phyloP scores from a whole-genome alignment of 1,140 invertebrate species.

The Philotrypesis tridentata region DNA sequence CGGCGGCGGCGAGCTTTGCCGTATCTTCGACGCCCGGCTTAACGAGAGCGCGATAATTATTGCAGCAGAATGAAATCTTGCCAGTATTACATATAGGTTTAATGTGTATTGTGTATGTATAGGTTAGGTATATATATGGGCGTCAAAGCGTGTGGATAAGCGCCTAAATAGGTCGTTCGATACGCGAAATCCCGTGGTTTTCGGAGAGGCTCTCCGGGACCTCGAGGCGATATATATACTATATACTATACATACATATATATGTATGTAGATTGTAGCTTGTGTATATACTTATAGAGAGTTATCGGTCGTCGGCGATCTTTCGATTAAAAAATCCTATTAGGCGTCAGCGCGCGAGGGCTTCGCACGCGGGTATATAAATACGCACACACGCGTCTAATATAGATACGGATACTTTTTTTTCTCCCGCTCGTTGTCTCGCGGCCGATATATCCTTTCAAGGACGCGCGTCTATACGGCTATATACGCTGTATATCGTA shows the following conservation, averaged over 20 bases:
- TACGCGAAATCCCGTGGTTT: not conserved
- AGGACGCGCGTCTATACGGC: not conserved
- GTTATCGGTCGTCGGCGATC: slow-evolving; percentile 35
- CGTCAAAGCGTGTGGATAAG: not conserved
- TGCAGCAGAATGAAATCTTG: too few species aligned
- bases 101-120: too few species aligned
- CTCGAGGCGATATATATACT: not conserved
- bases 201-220: not conserved
- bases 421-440: too few species aligned
- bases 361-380: not conserved
- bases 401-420: too few species aligned
- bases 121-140: too few species aligned
- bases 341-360: slow-evolving; percentile 15
- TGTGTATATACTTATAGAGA: too few species aligned
- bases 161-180: not conserved
- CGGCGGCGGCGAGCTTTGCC: too few species aligned
- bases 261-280: too few species aligned
- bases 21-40: not conserved
- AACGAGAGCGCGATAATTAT: slow-evolving; percentile 21
- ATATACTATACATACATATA: too few species aligned
- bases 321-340: slow-evolving; percentile 50
- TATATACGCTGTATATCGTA: too few species aligned
- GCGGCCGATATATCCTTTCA: too few species aligned
- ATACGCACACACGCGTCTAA: not conserved
- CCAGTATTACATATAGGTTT: too few species aligned